Evolutionary conservation across 2,797 vertebrate species (phyloP), one percentile per base, ranked within the genome.

Genomic region (Triplophysa yarkandensis): DNA sequence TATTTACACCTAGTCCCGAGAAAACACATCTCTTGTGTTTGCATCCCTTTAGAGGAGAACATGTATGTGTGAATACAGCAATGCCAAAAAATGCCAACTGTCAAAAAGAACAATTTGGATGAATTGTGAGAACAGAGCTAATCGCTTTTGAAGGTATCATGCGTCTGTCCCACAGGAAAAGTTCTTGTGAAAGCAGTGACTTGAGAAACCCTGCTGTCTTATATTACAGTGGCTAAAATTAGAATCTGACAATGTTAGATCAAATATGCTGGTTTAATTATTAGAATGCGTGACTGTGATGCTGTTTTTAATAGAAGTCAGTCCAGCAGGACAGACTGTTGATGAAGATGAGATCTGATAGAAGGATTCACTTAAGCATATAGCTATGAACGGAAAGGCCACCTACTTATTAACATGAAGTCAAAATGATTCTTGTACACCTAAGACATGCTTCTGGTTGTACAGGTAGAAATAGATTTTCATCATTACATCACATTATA

Each of bases 1-100:
- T 65, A 73, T 73, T 73, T 73, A 73, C 71, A 65, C 71, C 50
- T 65, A 55, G 34, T 73, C 36, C 54, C 36, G 10, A 46, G 39
- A 66, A 74, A 66, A 74, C 71, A 66, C 50, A 73, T 32, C 28
- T 32, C 55, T 58, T 64, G 55, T 57, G 70, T 66, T 9, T 21
- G 77, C 13, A 76, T 75, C 71, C 44, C 73, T 44, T 3, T 57
- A 30, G 14, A 30, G 54, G 16, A 28, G 74, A 69, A 65, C 77
- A 67, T 83, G 69, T 79, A 58, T 69, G 75, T 79, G 73, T 67
- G 73, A 52, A 61, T 72, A 79, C 70, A 61, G 71, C 80, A 64
- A 75, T 28, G 13, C 67, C 76, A 82, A 79, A 77, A 79, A 79
- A 77, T 67, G 75, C 77, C 67, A 79, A 75, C 66, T 79, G 77